These are phyloP conservation scores for Malurus cyaneus DNA, from an alignment of 2,113 vertebrate species.

Conservation along the genomic window DNA sequence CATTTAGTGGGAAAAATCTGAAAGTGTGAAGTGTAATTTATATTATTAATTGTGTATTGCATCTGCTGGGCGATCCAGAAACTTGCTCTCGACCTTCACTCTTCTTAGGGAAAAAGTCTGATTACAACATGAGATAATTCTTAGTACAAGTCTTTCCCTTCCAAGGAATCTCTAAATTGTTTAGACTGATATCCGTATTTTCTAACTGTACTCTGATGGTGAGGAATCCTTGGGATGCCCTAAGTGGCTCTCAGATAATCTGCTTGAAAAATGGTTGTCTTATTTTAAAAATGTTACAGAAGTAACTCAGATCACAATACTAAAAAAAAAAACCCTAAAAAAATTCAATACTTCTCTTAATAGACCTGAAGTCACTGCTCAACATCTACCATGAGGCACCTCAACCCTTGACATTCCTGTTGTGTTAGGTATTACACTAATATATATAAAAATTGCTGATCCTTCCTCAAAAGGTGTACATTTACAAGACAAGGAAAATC, in stretches of 20 bases:
- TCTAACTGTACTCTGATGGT: not conserved
- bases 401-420: not conserved
- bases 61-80: not conserved
- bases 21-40: not conserved
- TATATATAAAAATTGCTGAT: not conserved
- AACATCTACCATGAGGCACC: not conserved
- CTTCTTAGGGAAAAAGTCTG: not conserved
- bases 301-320: not conserved
- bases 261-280: not conserved
- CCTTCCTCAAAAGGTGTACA: not conserved
- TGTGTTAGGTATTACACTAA: not conserved
- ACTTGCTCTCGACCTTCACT: not conserved
- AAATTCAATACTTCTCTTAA: not conserved
- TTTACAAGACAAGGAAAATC: not conserved
- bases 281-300: not conserved
- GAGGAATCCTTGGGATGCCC: not conserved
- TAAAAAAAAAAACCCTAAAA: not conserved
- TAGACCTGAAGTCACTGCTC: not conserved
- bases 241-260: not conserved
- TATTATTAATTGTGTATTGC: not conserved
- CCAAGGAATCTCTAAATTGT: not conserved
- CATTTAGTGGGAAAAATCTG: not conserved
- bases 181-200: not conserved
- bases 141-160: conserved; percentile 22
- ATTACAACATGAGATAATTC: not conserved